Conservation (phyloP, 1,140 invertebrate genomes). For the Yoshiicerus persimilis region DNA sequence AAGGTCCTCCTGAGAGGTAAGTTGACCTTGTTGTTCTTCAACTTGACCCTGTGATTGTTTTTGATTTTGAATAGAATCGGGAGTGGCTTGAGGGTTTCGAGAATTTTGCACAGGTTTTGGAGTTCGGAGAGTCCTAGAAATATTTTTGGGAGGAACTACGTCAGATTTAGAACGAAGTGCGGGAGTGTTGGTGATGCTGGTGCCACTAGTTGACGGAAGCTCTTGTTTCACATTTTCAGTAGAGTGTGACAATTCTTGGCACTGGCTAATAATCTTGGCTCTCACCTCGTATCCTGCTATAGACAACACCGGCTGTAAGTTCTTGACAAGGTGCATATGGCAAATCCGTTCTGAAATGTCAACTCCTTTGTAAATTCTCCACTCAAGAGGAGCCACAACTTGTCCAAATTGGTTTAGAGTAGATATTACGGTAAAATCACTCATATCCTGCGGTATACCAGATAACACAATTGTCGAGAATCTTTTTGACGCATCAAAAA, state of each 20-base stretch:
- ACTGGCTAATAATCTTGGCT: not conserved
- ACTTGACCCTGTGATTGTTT: not conserved
- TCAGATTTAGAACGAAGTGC: not conserved
- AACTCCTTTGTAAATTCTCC: constrained; percentile 54
- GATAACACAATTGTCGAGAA: constrained; percentile 40
- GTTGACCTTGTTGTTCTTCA: not conserved
- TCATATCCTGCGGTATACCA: constrained; percentile 53
- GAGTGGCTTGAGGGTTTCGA: not conserved
- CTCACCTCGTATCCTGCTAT: constrained; percentile 36
- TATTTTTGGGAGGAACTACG: not conserved
- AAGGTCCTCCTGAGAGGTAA: not conserved
- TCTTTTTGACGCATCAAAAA: constrained; percentile 41
- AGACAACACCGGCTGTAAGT: constrained; percentile 19
- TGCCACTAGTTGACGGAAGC: not conserved
- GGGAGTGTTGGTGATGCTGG: not conserved
- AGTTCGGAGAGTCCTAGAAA: not conserved
- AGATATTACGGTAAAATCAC: constrained; percentile 52
- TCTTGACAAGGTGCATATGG: constrained; percentile 50
- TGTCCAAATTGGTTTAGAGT: constrained; percentile 54
- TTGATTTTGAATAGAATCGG: not conserved
- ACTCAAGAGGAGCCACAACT: constrained; percentile 53
- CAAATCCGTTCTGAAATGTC: constrained; percentile 54
- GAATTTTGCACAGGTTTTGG: not conserved
- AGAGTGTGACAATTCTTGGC: not conserved
- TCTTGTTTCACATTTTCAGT: not conserved